phyloP scores from a whole-genome alignment of 2,888 invertebrate genomes.

The Drosophila antonietae region DNA sequence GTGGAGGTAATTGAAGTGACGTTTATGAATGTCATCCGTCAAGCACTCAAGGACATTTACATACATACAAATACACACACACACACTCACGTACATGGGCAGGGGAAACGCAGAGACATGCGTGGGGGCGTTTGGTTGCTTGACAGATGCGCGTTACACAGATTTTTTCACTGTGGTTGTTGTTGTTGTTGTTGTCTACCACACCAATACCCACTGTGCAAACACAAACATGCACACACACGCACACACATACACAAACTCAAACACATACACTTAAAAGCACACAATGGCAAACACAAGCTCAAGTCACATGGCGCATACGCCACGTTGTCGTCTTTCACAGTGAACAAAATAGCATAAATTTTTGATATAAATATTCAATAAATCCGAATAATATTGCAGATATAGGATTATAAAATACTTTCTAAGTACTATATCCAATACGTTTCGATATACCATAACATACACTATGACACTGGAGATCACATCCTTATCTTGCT shows the following conservation, averaged over 20 bases:
- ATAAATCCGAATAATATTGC: neutral
- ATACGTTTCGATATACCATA: too few relatives aligned
- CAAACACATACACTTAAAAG: slow-evolving; percentile 20
- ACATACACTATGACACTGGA: too few relatives aligned
- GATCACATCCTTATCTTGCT: too few relatives aligned
- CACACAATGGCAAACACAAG: slow-evolving; percentile 20
- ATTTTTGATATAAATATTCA: neutral
- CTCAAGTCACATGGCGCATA: slow-evolving; percentile 68
- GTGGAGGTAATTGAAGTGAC: slow-evolving; percentile 83
- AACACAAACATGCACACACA: slow-evolving; percentile 15
- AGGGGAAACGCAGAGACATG: slow-evolving; percentile 30
- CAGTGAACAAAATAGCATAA: neutral
- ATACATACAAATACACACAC: slow-evolving; percentile 52
- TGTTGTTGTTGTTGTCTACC: slow-evolving; percentile 33
- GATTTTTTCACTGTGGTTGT: slow-evolving; percentile 51
- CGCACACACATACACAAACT: slow-evolving; percentile 8
- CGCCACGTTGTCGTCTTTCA: slow-evolving; percentile 44
- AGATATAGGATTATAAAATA: too few relatives aligned
- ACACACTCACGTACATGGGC: slow-evolving; percentile 14
- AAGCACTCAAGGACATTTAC: slow-evolving; percentile 79
- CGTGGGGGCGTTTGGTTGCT: slow-evolving; percentile 69
- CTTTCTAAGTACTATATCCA: too few relatives aligned
- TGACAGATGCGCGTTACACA: slow-evolving; percentile 79
- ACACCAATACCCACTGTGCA: slow-evolving; percentile 43
- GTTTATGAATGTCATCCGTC: slow-evolving; percentile 82